Base-by-base conservation (phyloP, 1,140 invertebrate species). In the Drosophila lowei region DNA sequence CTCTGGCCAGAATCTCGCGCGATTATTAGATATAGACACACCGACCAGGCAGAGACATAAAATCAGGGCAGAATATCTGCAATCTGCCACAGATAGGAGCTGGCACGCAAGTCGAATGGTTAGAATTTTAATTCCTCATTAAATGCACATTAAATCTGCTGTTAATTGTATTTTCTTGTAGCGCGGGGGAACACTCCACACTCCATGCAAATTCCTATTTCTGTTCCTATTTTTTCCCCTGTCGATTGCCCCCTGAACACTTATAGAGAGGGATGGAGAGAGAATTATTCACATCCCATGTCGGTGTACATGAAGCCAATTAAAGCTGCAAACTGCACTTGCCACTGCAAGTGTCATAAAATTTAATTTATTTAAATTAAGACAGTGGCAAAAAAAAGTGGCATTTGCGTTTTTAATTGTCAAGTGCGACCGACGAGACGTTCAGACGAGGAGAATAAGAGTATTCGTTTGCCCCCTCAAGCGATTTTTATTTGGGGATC, bases 331-430 rank as follows among this genome's bases (percentile, higher is more conserved):
- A 77, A 72, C 60, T 88, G 78, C 75, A 72, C 58, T 70, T 64
- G 64, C 73, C 34, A 48, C 61, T 43, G 75, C 67, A 72, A 79
- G 83, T 88, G 83, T 77, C 83, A 76, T 88, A 89, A 88, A 86
- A 88, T 79, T 76, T 88, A 89, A 88, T 88, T 88, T 83, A 88
- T 88, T 88, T 88, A 88, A 88, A 88, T 88, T 88, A 89, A 89
- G 84, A 62, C 78, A 83, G 88, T 76, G 83, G 66, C 79, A 79
- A 78, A 79, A 80, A 86, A 79, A 80, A 79, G 18, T 18, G 18
- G 1, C 18, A 86, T 88, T 88, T 88, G 84, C 84, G 71, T 89
- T 89, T 88, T 88, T 89, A 88, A 88, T 88, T 88, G 84, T 64
- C 67, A 64, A 67, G 75, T 70, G 38, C 63, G 25, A 25, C 0